Percentiles rank a stretch among this genome's conserved stretches.
Conservation (phyloP, 2,113 vertebrate species). For the Sclerurus mexicanus region DNA sequence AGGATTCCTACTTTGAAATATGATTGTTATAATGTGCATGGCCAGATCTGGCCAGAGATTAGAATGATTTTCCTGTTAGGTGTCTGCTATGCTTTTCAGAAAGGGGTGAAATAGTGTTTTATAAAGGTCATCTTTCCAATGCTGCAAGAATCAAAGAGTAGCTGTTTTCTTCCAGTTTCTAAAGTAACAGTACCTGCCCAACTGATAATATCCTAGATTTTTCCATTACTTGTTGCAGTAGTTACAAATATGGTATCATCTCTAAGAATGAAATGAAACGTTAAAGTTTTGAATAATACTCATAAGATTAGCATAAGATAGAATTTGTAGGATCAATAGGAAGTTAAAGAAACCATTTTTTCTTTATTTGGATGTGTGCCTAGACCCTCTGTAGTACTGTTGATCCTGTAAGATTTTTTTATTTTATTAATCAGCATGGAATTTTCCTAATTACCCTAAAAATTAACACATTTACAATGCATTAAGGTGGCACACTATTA, state of each 20-base stretch:
- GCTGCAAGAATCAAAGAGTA: neutral
- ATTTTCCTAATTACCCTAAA: slow-evolving; percentile 37
- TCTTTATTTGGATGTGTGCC: neutral
- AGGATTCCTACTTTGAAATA: neutral
- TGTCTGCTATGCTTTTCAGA: neutral
- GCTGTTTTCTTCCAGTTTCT: neutral
- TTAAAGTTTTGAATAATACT: neutral
- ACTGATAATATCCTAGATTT: neutral
- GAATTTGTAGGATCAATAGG: neutral
- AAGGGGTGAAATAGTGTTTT: neutral
- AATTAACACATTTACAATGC: neutral
- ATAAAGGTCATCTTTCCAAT: neutral
- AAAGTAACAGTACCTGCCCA: neutral
- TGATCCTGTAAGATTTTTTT: neutral
- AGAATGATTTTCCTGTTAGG: neutral
- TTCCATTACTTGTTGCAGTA: neutral
- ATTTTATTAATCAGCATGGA: neutral
- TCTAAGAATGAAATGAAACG: neutral
- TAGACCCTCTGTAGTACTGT: neutral
- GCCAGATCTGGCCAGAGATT: neutral
- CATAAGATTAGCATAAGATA: neutral
- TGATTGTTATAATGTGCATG: neutral
- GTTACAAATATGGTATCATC: neutral
- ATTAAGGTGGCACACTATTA: neutral
- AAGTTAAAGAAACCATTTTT: neutral